phyloP scores from a whole-genome alignment of 2,113 vertebrate species.

The Gila orcuttii region DNA sequence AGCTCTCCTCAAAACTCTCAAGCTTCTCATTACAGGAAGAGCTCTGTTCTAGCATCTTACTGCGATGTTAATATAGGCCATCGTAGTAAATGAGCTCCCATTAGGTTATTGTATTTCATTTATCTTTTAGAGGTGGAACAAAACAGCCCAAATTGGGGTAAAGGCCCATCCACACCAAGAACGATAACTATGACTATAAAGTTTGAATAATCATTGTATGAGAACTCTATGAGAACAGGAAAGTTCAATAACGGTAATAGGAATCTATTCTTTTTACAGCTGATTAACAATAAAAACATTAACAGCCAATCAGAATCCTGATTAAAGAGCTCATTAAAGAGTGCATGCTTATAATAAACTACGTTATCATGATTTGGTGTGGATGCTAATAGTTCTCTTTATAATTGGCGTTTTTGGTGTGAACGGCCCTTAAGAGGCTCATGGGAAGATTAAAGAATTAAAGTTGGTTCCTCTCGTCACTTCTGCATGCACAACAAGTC shows the following conservation, averaged over 20 bases:
- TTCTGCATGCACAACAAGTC: neutral
- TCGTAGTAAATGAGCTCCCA: slow-evolving; percentile 31
- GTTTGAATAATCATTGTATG: neutral
- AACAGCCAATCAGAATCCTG: no score
- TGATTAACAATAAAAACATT: no score
- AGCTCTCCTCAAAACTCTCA: slow-evolving; percentile 38
- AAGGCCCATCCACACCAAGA: neutral
- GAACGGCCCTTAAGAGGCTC: slow-evolving; percentile 17
- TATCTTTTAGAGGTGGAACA: slow-evolving; percentile 19
- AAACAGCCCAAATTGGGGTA: slow-evolving; percentile 30
- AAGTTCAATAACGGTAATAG: neutral
- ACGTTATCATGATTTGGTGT: neutral
- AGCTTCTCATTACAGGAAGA: slow-evolving; percentile 57
- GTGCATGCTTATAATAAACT: no score
- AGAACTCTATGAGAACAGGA: neutral
- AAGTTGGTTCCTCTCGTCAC: slow-evolving; percentile 13
- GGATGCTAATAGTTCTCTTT: neutral
- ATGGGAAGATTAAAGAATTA: slow-evolving; percentile 19
- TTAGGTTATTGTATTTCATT: slow-evolving; percentile 39
- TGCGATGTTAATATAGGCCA: slow-evolving; percentile 47
- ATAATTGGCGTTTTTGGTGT: neutral
- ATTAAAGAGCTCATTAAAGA: no score
- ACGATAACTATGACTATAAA: neutral
- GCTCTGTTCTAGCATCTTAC: slow-evolving; percentile 9
- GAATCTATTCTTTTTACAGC: no score